Evolutionary conservation across 2,113 vertebrate genomes (phyloP), one percentile per base, ranked within the genome.

Genomic region (Mungos mungo): DNA sequence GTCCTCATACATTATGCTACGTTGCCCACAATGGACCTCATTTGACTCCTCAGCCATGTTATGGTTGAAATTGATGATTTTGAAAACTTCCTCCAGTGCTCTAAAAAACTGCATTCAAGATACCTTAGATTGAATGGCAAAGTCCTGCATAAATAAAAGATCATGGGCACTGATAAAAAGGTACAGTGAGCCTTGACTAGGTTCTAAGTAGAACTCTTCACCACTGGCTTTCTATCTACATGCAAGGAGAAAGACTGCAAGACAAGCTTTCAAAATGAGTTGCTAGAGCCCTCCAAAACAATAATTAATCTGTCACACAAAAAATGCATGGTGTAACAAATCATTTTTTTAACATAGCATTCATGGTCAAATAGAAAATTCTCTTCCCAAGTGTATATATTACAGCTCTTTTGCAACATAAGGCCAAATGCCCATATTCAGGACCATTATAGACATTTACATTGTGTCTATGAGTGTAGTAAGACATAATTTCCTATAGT

Each of bases 21-120:
- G 9, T 50, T 19, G 11, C 5, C 29, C 13, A 57, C 1, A 0
- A 0, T 38, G 45, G 50, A 25, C 5, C 52, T 82, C 14, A 4
- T 1, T 45, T 71, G 45, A 72, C 15, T 82, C 50, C 63, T 81
- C 2, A 2, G 7, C 29, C 19, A 38, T 50, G 7, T 35, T 77
- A 18, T 35, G 33, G 31, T 21, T 94, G 12, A 76, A 94, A 94
- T 8, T 38, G 11, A 50, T 52, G 15, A 81, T 66, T 80, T 76
- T 88, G 29, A 47, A 92, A 71, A 13, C 14, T 41, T 68, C 35
- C 84, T n/a, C 2, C 11, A 13, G 11, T 72, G 66, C 33, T 18
- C 35, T 29, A 76, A 60, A 35, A 35, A 69, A 69, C 8, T 77
- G 71, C 21, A 14, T 14, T 41, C 25, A 66, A 7, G 3, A 35